These are phyloP conservation scores for Scelioninae gen. 1 DNA, from an alignment of 2,888 invertebrate species.

Conservation along the genomic window DNA sequence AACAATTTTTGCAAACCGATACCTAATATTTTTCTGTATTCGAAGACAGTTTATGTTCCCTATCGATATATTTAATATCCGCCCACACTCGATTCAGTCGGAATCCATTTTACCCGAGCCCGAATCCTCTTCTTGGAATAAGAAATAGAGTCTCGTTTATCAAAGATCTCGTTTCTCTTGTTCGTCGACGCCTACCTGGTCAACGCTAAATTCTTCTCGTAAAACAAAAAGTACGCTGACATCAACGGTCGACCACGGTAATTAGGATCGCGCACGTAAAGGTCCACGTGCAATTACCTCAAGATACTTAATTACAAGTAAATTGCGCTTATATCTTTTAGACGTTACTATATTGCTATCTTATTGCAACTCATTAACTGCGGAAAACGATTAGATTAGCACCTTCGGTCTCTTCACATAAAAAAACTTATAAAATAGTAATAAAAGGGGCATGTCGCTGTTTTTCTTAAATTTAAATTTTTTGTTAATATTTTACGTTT, in stretches of 20 bases:
- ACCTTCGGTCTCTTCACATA: conserved; percentile 74
- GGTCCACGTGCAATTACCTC: conserved; percentile 75
- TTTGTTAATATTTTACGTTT: too few relatives aligned
- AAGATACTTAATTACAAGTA: conserved; percentile 79
- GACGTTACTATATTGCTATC: conserved; percentile 44
- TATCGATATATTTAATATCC: conserved; percentile 71
- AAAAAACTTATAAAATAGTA: neutral
- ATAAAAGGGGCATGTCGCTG: too few relatives aligned
- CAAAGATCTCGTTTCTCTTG: conserved; percentile 77
- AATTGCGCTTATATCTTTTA: conserved; percentile 67
- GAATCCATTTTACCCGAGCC: conserved; percentile 78
- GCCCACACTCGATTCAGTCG: conserved; percentile 77
- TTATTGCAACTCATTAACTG: conserved; percentile 76
- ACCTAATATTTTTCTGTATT: conserved; percentile 1
- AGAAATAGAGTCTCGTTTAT: conserved; percentile 82
- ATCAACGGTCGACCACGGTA: conserved; percentile 74
- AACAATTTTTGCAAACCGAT: conserved; percentile 17
- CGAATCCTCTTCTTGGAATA: conserved; percentile 78
- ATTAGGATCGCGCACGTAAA: conserved; percentile 77
- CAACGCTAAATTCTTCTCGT: conserved; percentile 69
- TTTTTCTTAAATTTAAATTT: too few relatives aligned
- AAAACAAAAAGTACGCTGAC: conserved; percentile 74
- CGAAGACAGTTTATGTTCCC: conserved; percentile 38
- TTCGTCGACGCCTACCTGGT: conserved; percentile 78
- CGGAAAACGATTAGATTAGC: conserved; percentile 79